A percentile compares a stretch with the other conserved stretches of the same genome.
Evolutionary conservation across 2,888 invertebrate species (phyloP).

Genomic region (Pollenia labialis): DNA sequence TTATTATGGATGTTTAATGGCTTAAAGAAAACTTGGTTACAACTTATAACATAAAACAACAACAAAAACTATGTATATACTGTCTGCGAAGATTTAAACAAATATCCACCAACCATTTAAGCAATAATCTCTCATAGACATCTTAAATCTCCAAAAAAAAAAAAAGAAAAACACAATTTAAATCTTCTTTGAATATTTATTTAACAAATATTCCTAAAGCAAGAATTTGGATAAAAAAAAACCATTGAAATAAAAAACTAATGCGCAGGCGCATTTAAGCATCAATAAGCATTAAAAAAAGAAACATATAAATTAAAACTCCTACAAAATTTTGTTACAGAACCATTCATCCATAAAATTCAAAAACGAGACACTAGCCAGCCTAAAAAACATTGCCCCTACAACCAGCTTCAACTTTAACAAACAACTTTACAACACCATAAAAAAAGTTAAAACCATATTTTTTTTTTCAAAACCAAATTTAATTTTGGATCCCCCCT

Average conservation of each 20-base stretch:
- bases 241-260: constrained; percentile 6
- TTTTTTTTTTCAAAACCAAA: constrained; percentile 5
- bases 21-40: constrained; percentile 32
- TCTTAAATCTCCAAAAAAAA: neutral
- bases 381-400: neutral
- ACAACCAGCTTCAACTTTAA: neutral
- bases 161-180: neutral
- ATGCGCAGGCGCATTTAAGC: constrained; percentile 71
- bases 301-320: constrained; percentile 27
- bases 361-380: constrained; percentile 8
- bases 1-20: constrained; percentile 70
- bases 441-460: neutral
- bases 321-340: constrained; percentile 56
- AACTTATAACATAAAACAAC: constrained; percentile 23
- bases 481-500: neutral
- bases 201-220: constrained; percentile 66
- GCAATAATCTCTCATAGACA: constrained; percentile 29
- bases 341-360: constrained; percentile 67
- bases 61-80: constrained; percentile 61
- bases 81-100: constrained; percentile 44
- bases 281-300: constrained; percentile 30
- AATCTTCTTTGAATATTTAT: constrained; percentile 70
- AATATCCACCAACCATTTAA: constrained; percentile 9
- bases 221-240: constrained; percentile 48
- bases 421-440: neutral